phyloP scores from a whole-genome alignment of 2,113 vertebrate genomes.

The Eonycteris spelaea region DNA sequence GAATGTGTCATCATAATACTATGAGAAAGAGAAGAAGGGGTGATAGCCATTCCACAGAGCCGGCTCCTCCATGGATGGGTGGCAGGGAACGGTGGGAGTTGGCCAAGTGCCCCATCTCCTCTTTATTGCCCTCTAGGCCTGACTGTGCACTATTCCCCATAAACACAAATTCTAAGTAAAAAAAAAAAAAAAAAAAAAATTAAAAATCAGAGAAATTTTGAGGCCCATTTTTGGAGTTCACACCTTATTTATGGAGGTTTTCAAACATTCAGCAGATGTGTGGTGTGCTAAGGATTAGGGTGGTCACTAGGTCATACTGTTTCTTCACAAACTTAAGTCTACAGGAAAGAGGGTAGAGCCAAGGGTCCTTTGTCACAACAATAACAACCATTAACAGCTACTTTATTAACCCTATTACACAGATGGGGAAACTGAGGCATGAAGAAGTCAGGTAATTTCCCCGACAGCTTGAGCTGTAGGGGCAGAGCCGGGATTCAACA shows the following conservation, averaged over 20 bases:
- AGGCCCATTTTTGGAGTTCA: neutral
- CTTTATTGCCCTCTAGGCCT: neutral
- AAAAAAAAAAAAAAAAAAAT: neutral
- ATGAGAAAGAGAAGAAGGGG: constrained; percentile 38
- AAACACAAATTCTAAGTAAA: neutral
- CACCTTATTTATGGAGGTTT: neutral
- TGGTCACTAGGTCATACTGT: neutral
- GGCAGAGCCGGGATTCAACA: neutral
- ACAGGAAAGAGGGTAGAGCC: neutral
- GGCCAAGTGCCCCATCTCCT: neutral
- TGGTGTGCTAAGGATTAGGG: neutral
- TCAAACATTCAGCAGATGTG: neutral
- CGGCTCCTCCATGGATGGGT: neutral
- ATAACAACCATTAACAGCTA: neutral
- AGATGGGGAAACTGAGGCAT: neutral
- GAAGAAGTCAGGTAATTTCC: neutral
- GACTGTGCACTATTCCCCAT: neutral
- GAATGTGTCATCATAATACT: constrained; percentile 96
- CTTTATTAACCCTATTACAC: neutral
- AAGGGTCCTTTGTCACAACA: neutral
- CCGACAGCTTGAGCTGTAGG: neutral
- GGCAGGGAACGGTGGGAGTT: neutral
- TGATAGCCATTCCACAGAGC: neutral
- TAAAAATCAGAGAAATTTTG: neutral
- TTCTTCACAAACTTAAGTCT: neutral